Evolutionary conservation across 1,140 invertebrate genomes (phyloP), one percentile per base, ranked within the genome.

Genomic region (Papilio glaucus): DNA sequence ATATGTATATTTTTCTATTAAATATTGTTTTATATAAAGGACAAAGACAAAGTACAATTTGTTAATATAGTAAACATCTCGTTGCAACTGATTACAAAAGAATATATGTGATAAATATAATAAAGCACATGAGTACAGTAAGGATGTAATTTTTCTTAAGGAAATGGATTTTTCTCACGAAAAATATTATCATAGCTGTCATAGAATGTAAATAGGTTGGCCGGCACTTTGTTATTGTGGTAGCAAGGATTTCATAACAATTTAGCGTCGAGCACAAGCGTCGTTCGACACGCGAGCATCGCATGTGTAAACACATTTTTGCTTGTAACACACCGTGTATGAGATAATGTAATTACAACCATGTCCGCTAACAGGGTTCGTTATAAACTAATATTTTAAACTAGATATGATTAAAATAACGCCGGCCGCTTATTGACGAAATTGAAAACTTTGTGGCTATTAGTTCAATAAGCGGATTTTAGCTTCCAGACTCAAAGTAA

Each of bases 331-430:
- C 77, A 80, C 77, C 77, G 63, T 75, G 75, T 83, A 83, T 79
- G 80, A 86, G 85, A 85, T 87, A 89, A 87, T 88, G 81, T 86
- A 87, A 89, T 89, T 88, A 89, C 79, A 77, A 78, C 76, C 29
- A 33, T 33, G 29, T 33, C 29, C 29, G 29, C 29, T 33, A 33
- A 33, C 29, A 33, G 29, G 29, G 29, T 33, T 33, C 29, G 29
- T 33, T 33, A 33, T 33, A 6, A 33, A 33, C 29, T 33, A 33
- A 33, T 33, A 33, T 33, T 33, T 33, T 33, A 3, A 33, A 33
- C 6, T 33, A 2, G 29, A 33, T 33, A 3, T 33, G 29, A 33
- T 33, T 33, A 33, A 33, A 33, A 33, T 33, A 33, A 33, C 29
- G 29, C 2, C 6, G 29, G 29, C 6, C 29, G 29, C 29, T 33